Percentiles rank a stretch among this genome's conserved stretches.
Conservation (phyloP, 1,140 invertebrate species). For the Linepithema humile region DNA sequence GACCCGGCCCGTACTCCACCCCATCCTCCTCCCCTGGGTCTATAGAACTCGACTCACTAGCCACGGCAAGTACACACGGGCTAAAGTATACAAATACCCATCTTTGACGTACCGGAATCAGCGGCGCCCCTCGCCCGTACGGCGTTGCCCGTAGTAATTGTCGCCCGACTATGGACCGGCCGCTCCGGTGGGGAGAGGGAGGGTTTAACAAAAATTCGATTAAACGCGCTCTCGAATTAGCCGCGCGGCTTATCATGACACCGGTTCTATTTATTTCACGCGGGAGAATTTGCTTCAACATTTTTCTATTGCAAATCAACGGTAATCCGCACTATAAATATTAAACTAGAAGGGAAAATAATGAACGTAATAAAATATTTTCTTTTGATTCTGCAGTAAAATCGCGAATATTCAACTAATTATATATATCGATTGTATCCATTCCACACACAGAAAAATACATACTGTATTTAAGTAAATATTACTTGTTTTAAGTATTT, state of each 20-base stretch:
- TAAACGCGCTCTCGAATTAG: conserved; percentile 45
- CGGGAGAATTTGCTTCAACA: neutral
- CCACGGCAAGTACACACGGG: conserved; percentile 73
- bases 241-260: conserved; percentile 40
- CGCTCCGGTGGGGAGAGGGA: conserved; percentile 17
- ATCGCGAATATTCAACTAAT: neutral
- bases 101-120: conserved; percentile 71
- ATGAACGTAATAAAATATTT: neutral
- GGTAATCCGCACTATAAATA: neutral
- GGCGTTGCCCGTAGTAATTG: conserved; percentile 55
- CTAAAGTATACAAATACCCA: conserved; percentile 79
- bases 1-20: conserved; percentile 50
- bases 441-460: too few relatives aligned
- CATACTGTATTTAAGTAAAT: too few relatives aligned
- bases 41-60: conserved; percentile 60
- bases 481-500: too few relatives aligned
- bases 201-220: conserved; percentile 64
- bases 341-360: too few relatives aligned
- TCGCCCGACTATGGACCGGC: conserved; percentile 43
- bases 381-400: neutral
- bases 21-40: conserved; percentile 52
- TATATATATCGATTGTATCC: neutral
- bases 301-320: neutral
- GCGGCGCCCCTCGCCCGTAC: conserved; percentile 44
- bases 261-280: neutral